Base-by-base conservation (phyloP, 2,797 vertebrate species). In the Sus cebifrons region DNA sequence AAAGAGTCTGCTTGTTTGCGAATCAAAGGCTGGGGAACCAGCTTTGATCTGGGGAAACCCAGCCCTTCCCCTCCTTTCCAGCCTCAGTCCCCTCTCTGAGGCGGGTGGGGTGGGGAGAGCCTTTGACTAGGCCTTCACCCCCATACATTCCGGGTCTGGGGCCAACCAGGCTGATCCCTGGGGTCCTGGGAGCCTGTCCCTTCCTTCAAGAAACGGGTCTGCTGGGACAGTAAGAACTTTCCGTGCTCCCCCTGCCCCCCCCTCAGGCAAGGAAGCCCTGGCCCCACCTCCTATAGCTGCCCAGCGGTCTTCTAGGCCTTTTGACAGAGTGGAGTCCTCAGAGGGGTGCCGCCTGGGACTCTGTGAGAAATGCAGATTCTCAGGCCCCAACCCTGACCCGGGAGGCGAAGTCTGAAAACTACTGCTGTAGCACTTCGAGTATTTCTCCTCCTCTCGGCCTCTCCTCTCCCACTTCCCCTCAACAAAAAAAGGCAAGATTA, bases 31-130 rank as follows among this genome's bases (percentile, higher is more conserved):
- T 79, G 25, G 62, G 40, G 58, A 90, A 17, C 74, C 52, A 17
- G 94, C 96, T 98, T 98, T 97, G 95, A 98, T 97, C 77, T 96
- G 94, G 82, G 64, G 70, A 91, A 94, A 52, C 52, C 56, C 71
- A 70, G 81, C 64, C 67, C 75, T 94, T 96, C 91, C 54, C 65
- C 20, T 49, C 12, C 44, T 83, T 77, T 87, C 58, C 62, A 78
- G 23, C 29, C 79, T 73, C 10, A 20, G 75, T 20, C 49, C 54
- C 27, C 40, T n/a, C 0, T 12, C 79, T 20, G 44, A 74, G 13
- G 67, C 32, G 8, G 36, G 5, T 17, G 29, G 60, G 44, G 44
- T 49, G 32, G 8, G 36, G 5, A 17, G 29, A 54, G 36, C 20
- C 87, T 67, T 52, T 6, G 7, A n/a, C 0, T 44, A 49, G 58